phyloP scores from a whole-genome alignment of 2,888 invertebrate species.

The Melolontha melolontha region DNA sequence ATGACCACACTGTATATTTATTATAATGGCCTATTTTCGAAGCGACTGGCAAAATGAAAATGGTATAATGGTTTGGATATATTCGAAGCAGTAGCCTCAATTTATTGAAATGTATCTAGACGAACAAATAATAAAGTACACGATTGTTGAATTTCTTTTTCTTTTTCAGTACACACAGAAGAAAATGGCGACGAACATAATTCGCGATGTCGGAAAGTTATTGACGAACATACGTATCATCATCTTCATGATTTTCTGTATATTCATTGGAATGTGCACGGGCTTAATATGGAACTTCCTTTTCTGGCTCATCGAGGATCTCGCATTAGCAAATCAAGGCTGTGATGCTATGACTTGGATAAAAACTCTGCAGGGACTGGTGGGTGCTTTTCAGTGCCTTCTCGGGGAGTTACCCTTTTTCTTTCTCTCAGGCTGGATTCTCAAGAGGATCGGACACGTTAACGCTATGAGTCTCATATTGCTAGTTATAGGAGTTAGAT shows the following conservation, averaged over 20 bases:
- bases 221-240: conserved; percentile 76
- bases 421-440: conserved; percentile 82
- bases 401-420: conserved; percentile 89
- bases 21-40: too few species aligned
- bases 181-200: conserved; percentile 74
- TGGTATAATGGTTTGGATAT: too few species aligned
- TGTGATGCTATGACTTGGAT: conserved; percentile 62
- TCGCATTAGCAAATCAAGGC: conserved; percentile 66
- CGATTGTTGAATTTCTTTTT: conserved; percentile 1
- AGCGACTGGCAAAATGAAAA: too few species aligned
- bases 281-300: conserved; percentile 90
- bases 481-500: conserved; percentile 82
- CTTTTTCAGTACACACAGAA: conserved; percentile 73
- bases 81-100: too few species aligned
- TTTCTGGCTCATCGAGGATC: conserved; percentile 85
- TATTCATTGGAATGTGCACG: conserved; percentile 85
- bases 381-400: conserved; percentile 83
- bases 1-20: too few species aligned
- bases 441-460: conserved; percentile 84
- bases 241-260: conserved; percentile 83
- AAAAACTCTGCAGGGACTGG: conserved; percentile 67
- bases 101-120: too few species aligned
- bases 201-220: conserved; percentile 76
- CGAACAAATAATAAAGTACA: too few species aligned
- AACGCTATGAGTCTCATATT: conserved; percentile 87